Evolutionary conservation across 2,113 vertebrate genomes (phyloP), one percentile per base, ranked within the genome.

Genomic region (Triplophysa dalaica): DNA sequence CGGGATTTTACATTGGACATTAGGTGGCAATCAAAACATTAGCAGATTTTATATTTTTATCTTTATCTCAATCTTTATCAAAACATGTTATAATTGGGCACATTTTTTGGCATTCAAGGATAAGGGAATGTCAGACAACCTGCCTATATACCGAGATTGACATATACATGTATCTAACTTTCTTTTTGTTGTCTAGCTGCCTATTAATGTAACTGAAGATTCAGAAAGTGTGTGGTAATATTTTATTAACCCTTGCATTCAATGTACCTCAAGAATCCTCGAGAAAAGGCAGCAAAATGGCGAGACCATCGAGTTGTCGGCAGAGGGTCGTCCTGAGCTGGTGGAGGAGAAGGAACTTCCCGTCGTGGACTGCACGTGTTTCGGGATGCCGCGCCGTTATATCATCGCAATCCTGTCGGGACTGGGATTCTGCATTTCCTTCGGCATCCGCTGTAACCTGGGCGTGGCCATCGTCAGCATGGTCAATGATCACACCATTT

Each of bases 391-490:
- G 2, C 93, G 95, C 12, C 94, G 96, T 24, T 98, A 98, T 87
- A 94, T 97, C 85, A 97, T 98, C 70, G 96, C 96, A 83, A 95
- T 98, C 87, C 94, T 98, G 87, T 95, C 94, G 8, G 96, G 96
- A 22, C 88, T 98, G 76, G 96, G 96, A 4, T 98, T 98, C 89
- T 98, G 96, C 88, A 98, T 98, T 90, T 96, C 95, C 26, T 98
- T 98, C 22, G 96, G 96, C 41, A 98, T 98, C 90, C 90, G 96
- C 79, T 98, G 96, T 89, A 98, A 98, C 90, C 89, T 98, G 85
- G 96, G 96, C 0, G 96, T 98, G 83, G 96, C 96, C 89, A 96
- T 98, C 7, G 96, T 98, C 21, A 96, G 95, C 91, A 98, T 98
- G 96, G 96, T 98, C 88, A 97, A 98, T 76, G 95, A 96, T 85